Evolutionary conservation across 2,888 invertebrate species (phyloP).

Genomic region (Schizotus pectinicornis): DNA sequence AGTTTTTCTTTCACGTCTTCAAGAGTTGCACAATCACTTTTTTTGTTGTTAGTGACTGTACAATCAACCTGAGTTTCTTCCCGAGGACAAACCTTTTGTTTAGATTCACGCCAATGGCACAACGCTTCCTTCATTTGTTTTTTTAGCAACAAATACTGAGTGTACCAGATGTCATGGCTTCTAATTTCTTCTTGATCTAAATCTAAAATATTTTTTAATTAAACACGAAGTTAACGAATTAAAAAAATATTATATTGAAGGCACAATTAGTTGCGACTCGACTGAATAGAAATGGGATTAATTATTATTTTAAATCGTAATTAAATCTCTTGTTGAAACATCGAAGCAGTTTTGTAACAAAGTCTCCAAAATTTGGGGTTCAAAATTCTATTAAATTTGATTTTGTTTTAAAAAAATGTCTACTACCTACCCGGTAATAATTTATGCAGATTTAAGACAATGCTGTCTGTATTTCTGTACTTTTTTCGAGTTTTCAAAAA

Average conservation of each 20-base stretch:
- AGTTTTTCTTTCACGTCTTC: slow-evolving; percentile 35
- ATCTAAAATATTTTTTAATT: slow-evolving; percentile 41
- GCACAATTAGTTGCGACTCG: too few species aligned
- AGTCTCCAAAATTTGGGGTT: too few species aligned
- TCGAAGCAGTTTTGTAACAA: too few species aligned
- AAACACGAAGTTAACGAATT: background rate
- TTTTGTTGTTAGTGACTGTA: slow-evolving; percentile 12
- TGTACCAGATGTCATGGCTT: slow-evolving; percentile 61
- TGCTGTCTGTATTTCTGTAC: slow-evolving; percentile 42
- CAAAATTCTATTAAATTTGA: too few species aligned
- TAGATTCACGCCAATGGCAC: slow-evolving; percentile 57
- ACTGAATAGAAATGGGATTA: slow-evolving; percentile 1
- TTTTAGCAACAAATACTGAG: slow-evolving; percentile 57
- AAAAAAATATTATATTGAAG: too few species aligned
- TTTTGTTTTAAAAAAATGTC: too few species aligned
- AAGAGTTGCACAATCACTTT: slow-evolving; percentile 11
- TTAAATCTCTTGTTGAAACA: too few species aligned
- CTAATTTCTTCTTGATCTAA: slow-evolving; percentile 54
- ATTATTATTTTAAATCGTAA: too few species aligned
- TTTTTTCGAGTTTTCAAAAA: slow-evolving; percentile 58
- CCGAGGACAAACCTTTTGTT: slow-evolving; percentile 16
- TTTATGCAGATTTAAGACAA: slow-evolving; percentile 44
- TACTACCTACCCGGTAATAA: slow-evolving; percentile 50
- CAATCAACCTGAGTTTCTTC: slow-evolving; percentile 18
- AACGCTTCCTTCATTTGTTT: slow-evolving; percentile 57